Evolutionary conservation across 30 jellyfish, hydroid and myxozoan genomes (phyloP).

Genomic region (Chrysaora quinquecirrha): DNA sequence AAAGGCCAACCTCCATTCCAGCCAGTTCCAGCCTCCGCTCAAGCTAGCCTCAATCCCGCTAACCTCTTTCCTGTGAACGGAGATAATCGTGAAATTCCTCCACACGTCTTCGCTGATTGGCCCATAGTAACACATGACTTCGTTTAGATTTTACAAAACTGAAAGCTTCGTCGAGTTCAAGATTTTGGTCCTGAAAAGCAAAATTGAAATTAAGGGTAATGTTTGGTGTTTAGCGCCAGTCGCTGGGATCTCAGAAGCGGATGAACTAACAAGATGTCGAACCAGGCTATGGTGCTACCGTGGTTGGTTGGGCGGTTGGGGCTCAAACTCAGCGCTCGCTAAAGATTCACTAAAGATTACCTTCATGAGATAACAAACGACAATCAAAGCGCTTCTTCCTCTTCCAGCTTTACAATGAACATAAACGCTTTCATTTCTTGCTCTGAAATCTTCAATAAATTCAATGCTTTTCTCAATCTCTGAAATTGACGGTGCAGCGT

Average conservation of each 20-base stretch:
- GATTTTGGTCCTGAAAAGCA: conserved; percentile 26
- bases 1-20: too few species aligned
- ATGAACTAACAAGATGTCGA: too few species aligned
- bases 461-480: conserved; percentile 66
- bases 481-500: conserved; percentile 81
- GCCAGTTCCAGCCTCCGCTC: too few species aligned
- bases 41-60: too few species aligned
- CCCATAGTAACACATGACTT: conserved; percentile 82
- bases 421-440: conserved; percentile 66
- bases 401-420: conserved; percentile 99
- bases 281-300: too few species aligned
- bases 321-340: too few species aligned
- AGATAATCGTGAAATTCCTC: conserved; percentile 27
- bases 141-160: conserved; percentile 70
- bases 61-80: background rate
- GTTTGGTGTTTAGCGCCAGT: too few species aligned
- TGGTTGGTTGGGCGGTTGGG: too few species aligned
- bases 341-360: too few species aligned
- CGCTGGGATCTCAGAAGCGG: too few species aligned
- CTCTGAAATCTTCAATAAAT: conserved; percentile 62
- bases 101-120: conserved; percentile 53
- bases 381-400: conserved; percentile 89
- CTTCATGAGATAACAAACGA: conserved; percentile 84
- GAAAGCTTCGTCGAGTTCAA: conserved; percentile 65
- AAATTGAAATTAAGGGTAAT: too few species aligned